These are phyloP conservation scores for Drosophila nr. fundita DNA, from an alignment of 2,888 invertebrate species.

Conservation along the genomic window DNA sequence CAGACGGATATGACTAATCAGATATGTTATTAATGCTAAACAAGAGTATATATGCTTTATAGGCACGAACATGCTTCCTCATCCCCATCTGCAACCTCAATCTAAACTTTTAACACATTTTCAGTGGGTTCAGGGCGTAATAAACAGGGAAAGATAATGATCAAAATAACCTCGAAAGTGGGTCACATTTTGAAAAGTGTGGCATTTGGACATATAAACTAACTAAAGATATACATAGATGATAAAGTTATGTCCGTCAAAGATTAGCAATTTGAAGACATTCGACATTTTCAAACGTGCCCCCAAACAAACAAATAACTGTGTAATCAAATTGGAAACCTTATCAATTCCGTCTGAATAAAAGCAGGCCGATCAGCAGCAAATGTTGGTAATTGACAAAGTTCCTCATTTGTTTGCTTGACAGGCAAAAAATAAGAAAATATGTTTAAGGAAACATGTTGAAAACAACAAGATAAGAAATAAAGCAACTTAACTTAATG, in stretches of 20 bases:
- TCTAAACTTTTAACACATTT: neutral
- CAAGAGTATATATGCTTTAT: neutral
- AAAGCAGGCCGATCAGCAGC: neutral
- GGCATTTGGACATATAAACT: neutral
- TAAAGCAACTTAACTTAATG: conserved; percentile 66
- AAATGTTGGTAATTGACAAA: conserved; percentile 26
- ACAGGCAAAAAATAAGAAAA: conserved; percentile 38
- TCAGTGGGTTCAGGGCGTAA: neutral
- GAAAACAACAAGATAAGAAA: conserved; percentile 54
- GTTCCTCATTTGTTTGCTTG: conserved; percentile 31
- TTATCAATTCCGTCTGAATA: conserved; percentile 29
- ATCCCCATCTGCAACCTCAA: neutral
- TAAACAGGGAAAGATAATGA: neutral
- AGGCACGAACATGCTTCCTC: neutral
- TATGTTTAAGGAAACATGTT: conserved; percentile 43
- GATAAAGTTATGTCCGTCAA: neutral
- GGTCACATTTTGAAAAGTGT: neutral
- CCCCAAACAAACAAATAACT: neutral
- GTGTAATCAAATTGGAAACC: neutral
- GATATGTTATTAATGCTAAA: neutral
- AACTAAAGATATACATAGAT: neutral
- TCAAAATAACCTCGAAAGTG: neutral
- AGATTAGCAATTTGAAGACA: neutral
- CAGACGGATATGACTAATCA: too few species aligned
- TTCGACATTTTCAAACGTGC: neutral